A percentile compares a stretch with the other conserved stretches of the same genome.
phyloP scores from a whole-genome alignment of 2,888 invertebrate genomes.

The Beris chalybata region DNA sequence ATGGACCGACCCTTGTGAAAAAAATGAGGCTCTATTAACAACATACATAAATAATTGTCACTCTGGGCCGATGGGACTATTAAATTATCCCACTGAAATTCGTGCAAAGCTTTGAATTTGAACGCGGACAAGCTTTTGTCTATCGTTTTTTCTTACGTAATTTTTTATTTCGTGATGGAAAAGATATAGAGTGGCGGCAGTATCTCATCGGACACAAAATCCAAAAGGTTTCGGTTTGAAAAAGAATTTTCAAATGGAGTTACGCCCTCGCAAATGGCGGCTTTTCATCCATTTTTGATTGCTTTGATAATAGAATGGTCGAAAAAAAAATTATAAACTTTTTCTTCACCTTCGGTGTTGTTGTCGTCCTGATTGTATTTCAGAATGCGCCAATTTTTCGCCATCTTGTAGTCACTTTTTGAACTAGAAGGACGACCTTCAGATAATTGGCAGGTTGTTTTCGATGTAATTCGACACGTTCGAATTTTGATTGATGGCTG shows the following conservation, averaged over 20 bases:
- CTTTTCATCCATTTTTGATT: constrained; percentile 4
- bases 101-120: background rate
- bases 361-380: no score
- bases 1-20: background rate
- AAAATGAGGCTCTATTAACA: constrained; percentile 13
- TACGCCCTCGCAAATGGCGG: background rate
- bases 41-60: constrained; percentile 28
- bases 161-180: constrained; percentile 5
- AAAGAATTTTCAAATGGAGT: background rate
- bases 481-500: no score
- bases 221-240: background rate
- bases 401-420: no score
- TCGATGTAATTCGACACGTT: no score
- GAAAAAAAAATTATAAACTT: no score
- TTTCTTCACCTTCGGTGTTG: no score
- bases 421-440: no score
- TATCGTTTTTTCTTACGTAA: constrained; percentile 11
- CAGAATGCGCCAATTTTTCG: no score
- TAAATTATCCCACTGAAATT: constrained; percentile 17
- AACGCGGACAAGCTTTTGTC: background rate
- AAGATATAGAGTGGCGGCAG: background rate
- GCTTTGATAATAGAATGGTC: background rate
- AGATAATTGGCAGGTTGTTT: no score
- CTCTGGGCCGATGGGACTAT: constrained; percentile 9
- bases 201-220: background rate